Percentiles rank a stretch among this genome's conserved stretches.
These are phyloP conservation scores for Lepidurus packardi DNA, from an alignment of 1,140 invertebrate genomes.

Conservation along the genomic window DNA sequence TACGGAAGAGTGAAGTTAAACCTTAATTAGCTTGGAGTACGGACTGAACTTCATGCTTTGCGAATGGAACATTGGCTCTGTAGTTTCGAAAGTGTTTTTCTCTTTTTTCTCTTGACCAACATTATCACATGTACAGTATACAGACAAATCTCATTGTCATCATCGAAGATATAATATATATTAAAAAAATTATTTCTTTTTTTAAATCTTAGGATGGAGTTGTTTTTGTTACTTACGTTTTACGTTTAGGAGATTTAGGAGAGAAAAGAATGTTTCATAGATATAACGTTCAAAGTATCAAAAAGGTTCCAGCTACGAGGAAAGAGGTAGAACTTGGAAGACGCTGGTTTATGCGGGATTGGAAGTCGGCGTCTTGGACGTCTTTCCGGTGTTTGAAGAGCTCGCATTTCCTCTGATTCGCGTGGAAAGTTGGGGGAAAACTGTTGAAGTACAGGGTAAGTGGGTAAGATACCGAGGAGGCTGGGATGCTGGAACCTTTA, in stretches of 20 bases:
- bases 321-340: background rate
- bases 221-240: no score
- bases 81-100: background rate
- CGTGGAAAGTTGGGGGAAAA: slow-evolving; percentile 14
- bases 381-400: slow-evolving; percentile 9
- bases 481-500: background rate
- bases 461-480: background rate
- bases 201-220: no score
- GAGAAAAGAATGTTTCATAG: no score
- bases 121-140: slow-evolving; percentile 10
- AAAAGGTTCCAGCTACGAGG: background rate
- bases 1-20: no score
- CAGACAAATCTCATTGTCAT: slow-evolving; percentile 3
- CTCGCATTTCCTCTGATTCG: slow-evolving; percentile 8
- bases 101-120: background rate
- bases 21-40: no score
- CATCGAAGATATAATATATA: slow-evolving; percentile 16
- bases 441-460: slow-evolving; percentile 21
- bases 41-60: no score
- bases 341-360: background rate
- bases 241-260: no score
- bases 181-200: background rate
- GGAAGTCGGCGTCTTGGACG: background rate
- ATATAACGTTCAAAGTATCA: background rate
- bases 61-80: no score